Conservation (phyloP, 2,113 vertebrate species). For the Corvus cornix region DNA sequence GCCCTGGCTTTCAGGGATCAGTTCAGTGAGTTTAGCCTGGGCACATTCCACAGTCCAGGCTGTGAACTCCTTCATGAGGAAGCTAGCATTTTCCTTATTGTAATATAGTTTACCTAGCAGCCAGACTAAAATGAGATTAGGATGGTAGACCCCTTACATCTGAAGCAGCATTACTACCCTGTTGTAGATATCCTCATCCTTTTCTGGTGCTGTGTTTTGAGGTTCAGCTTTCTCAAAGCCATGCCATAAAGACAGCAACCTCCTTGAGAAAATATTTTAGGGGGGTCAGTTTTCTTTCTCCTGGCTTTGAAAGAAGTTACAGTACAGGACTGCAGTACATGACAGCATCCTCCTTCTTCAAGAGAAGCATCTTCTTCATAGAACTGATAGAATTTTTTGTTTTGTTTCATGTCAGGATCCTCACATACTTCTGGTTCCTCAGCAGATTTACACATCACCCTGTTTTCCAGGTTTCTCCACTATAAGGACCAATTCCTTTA, state of each 20-base stretch:
- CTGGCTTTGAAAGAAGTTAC: not conserved
- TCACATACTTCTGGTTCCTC: not conserved
- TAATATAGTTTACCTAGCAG: not conserved
- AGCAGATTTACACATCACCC: not conserved
- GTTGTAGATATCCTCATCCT: not conserved
- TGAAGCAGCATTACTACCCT: not conserved
- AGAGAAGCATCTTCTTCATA: not conserved
- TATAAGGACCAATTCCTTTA: not conserved
- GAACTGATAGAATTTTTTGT: not conserved
- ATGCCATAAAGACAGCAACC: not conserved
- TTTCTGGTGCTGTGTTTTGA: not conserved
- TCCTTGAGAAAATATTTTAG: not conserved
- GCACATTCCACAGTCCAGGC: not conserved
- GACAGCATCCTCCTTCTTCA: not conserved
- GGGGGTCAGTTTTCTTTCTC: not conserved
- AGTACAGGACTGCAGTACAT: not conserved
- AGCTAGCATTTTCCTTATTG: not conserved
- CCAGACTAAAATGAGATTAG: not conserved
- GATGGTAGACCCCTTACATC: not conserved
- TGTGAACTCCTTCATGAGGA: not conserved
- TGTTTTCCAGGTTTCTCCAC: not conserved
- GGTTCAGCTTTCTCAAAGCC: not conserved
- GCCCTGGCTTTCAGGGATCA: not conserved
- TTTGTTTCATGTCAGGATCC: not conserved
- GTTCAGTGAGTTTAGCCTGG: not conserved